These are phyloP conservation scores for Amphiduros pacificus DNA, from an alignment of 2,888 invertebrate species.

Conservation along the genomic window DNA sequence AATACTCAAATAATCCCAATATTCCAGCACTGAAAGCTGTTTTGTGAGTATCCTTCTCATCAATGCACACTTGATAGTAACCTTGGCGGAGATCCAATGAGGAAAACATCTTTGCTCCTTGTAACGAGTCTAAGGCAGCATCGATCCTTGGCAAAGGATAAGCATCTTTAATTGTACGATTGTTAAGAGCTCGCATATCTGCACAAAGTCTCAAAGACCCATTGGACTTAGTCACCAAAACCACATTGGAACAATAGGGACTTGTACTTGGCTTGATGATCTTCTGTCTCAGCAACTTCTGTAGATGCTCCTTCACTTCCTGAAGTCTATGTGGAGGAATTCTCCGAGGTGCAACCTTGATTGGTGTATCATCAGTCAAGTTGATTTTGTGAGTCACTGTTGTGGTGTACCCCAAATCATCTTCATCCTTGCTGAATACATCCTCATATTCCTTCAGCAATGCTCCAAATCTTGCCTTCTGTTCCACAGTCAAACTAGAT, in stretches of 20 bases:
- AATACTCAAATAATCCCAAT: slow-evolving; percentile 27
- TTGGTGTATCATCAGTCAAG: neutral
- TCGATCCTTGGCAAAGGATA: slow-evolving; percentile 27
- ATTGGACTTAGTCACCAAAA: slow-evolving; percentile 24
- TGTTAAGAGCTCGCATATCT: slow-evolving; percentile 28
- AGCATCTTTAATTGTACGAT: slow-evolving; percentile 24
- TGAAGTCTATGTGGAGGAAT: neutral
- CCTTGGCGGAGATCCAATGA: slow-evolving; percentile 30
- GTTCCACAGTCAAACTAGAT: neutral
- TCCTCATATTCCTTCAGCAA: neutral
- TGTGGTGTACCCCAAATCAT: neutral
- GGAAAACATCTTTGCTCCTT: slow-evolving; percentile 29
- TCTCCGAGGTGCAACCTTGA: slow-evolving; percentile 1
- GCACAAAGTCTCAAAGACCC: slow-evolving; percentile 24
- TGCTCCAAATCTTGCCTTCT: neutral
- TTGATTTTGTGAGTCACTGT: neutral
- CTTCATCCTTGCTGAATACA: slow-evolving; percentile 1
- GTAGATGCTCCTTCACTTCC: neutral
- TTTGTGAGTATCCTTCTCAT: slow-evolving; percentile 26
- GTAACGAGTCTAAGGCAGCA: slow-evolving; percentile 24
- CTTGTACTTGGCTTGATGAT: neutral
- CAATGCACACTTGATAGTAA: slow-evolving; percentile 35
- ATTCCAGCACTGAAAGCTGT: slow-evolving; percentile 31
- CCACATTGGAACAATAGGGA: slow-evolving; percentile 5
- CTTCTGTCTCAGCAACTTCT: neutral